Conservation (phyloP, 2,888 invertebrate species). For the Caenorhabditis virilis region DNA sequence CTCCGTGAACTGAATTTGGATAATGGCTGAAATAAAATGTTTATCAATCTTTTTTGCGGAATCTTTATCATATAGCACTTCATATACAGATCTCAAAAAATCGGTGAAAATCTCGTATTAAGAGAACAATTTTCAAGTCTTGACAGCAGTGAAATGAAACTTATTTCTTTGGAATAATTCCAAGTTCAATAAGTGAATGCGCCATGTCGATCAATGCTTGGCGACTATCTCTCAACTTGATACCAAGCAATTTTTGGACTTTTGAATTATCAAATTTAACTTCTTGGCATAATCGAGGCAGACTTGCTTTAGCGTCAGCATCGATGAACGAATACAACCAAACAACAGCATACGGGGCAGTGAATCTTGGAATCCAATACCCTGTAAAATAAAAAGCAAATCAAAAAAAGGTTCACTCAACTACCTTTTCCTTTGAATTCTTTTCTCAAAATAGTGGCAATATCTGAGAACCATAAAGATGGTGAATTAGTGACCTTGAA, state of each 20-base stretch:
- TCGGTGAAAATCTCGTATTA: too few species aligned
- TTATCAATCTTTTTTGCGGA: too few species aligned
- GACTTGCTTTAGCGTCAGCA: constrained; percentile 70
- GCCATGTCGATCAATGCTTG: constrained; percentile 72
- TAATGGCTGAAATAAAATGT: background rate
- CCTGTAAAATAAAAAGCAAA: constrained; percentile 47
- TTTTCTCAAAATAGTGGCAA: constrained; percentile 70
- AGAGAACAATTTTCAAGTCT: too few species aligned
- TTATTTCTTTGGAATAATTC: constrained; percentile 64
- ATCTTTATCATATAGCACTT: too few species aligned
- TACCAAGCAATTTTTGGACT: constrained; percentile 69
- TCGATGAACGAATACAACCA: constrained; percentile 71
- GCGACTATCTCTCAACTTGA: constrained; percentile 70
- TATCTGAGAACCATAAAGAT: constrained; percentile 71
- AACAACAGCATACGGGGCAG: constrained; percentile 70
- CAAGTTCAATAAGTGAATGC: constrained; percentile 72
- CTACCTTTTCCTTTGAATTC: constrained; percentile 72
- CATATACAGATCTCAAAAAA: too few species aligned
- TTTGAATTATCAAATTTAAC: constrained; percentile 69
- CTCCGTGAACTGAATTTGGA: background rate
- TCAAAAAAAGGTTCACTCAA: background rate
- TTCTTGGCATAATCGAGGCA: constrained; percentile 62
- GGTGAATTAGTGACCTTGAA: constrained; percentile 54
- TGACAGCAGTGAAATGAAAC: too few species aligned
- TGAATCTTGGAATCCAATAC: constrained; percentile 70